Percentiles rank a stretch among this genome's conserved stretches.
These are phyloP conservation scores for Polymixis flavicincta DNA, from an alignment of 2,888 invertebrate genomes.

Conservation along the genomic window DNA sequence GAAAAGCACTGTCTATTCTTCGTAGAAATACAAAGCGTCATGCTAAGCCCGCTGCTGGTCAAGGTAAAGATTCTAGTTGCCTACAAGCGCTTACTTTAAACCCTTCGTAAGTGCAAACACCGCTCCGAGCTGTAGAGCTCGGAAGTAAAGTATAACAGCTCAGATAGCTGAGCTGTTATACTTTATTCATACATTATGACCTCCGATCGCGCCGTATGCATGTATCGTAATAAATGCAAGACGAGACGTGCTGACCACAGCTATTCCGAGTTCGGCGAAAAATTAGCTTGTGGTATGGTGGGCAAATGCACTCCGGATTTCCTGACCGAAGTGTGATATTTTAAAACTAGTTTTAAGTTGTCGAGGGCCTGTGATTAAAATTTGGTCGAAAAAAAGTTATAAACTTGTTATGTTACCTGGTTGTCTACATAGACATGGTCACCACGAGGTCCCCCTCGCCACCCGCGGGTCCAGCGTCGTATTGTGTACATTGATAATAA, in stretches of 20 bases:
- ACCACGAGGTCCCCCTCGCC: too few species aligned
- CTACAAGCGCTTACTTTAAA: neutral
- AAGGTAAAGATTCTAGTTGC: neutral
- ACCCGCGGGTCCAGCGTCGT: too few species aligned
- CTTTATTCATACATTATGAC: conserved; percentile 33
- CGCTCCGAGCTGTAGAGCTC: neutral
- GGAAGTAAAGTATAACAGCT: too few species aligned
- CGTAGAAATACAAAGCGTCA: too few species aligned
- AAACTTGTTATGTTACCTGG: too few species aligned
- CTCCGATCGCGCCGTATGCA: conserved; percentile 27
- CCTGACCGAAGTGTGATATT: neutral
- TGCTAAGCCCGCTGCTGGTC: too few species aligned
- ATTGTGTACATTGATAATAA: too few species aligned
- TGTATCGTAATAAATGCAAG: conserved; percentile 24
- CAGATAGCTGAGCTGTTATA: conserved; percentile 15
- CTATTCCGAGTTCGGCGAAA: neutral
- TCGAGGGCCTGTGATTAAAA: neutral
- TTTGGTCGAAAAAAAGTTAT: neutral
- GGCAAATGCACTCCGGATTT: neutral
- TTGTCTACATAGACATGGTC: too few species aligned
- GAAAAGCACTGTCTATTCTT: too few species aligned
- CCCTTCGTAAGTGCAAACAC: conserved; percentile 11
- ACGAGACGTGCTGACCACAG: conserved; percentile 10
- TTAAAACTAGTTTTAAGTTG: neutral
- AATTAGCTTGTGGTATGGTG: neutral